phyloP scores from a whole-genome alignment of 2,797 vertebrate genomes.

The Poecilia wingei region DNA sequence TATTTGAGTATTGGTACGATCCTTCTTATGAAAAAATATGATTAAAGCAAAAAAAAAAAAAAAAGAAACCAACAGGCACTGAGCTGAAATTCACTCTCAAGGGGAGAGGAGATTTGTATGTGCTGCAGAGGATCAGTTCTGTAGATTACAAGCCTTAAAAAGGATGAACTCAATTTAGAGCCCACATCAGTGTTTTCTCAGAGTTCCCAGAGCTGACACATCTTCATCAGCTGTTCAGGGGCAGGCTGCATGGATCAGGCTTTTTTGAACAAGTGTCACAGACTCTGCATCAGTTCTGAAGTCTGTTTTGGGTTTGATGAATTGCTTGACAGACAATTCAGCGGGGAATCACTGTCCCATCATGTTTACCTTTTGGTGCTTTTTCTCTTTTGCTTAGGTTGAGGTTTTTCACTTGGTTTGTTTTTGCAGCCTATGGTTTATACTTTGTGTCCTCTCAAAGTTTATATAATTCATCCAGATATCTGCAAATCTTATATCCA shows the following conservation, averaged over 20 bases:
- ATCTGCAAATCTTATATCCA: neutral
- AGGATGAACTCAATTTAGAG: neutral
- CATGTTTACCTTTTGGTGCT: neutral
- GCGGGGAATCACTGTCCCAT: neutral
- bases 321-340: neutral
- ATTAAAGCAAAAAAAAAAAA: neutral
- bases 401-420: neutral
- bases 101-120: neutral
- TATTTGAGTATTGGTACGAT: neutral
- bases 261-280: neutral
- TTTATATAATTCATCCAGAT: neutral
- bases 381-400: neutral
- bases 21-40: neutral
- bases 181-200: constrained; percentile 1
- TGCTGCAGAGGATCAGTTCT: neutral
- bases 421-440: neutral
- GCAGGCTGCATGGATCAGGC: neutral
- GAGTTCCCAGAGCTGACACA: neutral
- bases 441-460: neutral
- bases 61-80: neutral
- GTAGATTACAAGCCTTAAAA: constrained; percentile 2
- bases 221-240: neutral
- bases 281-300: neutral
- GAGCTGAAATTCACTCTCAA: neutral
- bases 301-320: neutral